phyloP scores from a whole-genome alignment of 2,797 vertebrate genomes.

The Diceros bicornis region DNA sequence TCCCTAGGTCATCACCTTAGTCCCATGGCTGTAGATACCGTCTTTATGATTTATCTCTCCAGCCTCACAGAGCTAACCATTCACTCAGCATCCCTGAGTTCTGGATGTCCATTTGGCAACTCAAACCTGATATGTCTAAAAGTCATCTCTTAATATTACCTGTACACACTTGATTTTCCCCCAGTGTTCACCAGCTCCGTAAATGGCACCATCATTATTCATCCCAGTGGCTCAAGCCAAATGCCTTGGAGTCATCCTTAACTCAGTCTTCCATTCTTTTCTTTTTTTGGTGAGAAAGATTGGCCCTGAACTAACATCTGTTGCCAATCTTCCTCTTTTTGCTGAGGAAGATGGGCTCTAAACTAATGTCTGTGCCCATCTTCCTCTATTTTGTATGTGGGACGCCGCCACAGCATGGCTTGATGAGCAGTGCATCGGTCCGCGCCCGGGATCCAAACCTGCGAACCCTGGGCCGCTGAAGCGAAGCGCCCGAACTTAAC shows the following conservation, averaged over 20 bases:
- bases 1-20: background rate
- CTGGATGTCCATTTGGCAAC: background rate
- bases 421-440: too few relatives aligned
- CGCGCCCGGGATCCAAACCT: too few relatives aligned
- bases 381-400: too few relatives aligned
- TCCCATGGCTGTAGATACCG: background rate
- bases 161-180: background rate
- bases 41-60: background rate
- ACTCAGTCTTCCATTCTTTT: background rate
- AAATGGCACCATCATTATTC: background rate
- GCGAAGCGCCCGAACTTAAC: too few relatives aligned
- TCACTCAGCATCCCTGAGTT: background rate
- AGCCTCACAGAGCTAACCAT: background rate
- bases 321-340: too few relatives aligned
- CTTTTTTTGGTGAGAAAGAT: background rate
- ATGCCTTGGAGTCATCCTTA: background rate
- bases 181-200: background rate
- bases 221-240: background rate
- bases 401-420: too few relatives aligned
- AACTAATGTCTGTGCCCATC: too few relatives aligned
- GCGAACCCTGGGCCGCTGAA: too few relatives aligned
- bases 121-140: background rate
- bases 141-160: background rate
- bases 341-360: too few relatives aligned
- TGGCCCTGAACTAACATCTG: too few relatives aligned